These are phyloP conservation scores for Machimus atricapillus DNA, from an alignment of 2,888 invertebrate species.

Conservation along the genomic window DNA sequence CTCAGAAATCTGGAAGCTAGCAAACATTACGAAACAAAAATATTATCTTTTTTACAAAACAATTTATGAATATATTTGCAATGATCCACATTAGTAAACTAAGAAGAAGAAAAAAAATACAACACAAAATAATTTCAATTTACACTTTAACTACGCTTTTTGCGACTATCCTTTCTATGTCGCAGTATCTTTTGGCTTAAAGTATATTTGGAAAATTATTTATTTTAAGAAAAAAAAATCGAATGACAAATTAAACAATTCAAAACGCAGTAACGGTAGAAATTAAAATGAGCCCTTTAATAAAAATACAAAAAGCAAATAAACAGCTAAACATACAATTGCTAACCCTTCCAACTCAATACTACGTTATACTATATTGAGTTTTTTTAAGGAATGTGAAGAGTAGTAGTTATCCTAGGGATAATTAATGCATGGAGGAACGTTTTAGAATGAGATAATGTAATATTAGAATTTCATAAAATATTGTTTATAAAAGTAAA, in stretches of 20 bases:
- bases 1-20: slow-evolving; percentile 91
- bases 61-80: slow-evolving; percentile 65
- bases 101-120: background rate
- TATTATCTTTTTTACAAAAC: slow-evolving; percentile 90
- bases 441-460: background rate
- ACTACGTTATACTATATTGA: background rate
- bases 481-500: background rate
- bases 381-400: background rate
- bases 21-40: slow-evolving; percentile 95
- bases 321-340: background rate
- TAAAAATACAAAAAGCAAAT: background rate
- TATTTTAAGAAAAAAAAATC: background rate
- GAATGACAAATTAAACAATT: background rate
- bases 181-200: background rate
- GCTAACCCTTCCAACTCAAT: background rate
- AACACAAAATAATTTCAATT: background rate
- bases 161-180: background rate
- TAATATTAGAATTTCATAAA: background rate
- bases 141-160: background rate
- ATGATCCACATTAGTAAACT: background rate
- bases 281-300: background rate
- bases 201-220: background rate
- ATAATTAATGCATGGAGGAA: background rate
- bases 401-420: background rate
- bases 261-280: background rate